Evolutionary conservation across 2,113 vertebrate species (phyloP).

Genomic region (Uria lomvia): DNA sequence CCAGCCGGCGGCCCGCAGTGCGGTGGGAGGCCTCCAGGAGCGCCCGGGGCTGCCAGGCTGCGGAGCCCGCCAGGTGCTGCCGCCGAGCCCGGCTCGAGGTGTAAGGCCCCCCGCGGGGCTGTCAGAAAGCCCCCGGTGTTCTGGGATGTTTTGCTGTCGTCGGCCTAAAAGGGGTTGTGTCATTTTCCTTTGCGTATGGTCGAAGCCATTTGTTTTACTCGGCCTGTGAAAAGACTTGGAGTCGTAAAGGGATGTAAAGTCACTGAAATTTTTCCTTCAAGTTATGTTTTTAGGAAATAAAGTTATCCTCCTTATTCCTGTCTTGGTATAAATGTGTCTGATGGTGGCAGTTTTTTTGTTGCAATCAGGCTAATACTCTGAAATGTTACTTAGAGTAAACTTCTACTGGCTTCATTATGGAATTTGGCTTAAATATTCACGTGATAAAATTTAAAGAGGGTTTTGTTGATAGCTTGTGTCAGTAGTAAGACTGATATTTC

Average conservation of each 20-base stretch:
- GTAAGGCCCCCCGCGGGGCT: too few relatives aligned
- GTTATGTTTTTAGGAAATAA: background rate
- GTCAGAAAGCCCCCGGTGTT: rapidly evolving
- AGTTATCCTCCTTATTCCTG: rapidly evolving
- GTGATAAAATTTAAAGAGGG: background rate
- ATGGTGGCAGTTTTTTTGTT: background rate
- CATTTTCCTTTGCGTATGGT: rapidly evolving
- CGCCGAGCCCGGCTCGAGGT: rapidly evolving
- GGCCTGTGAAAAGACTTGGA: rapidly evolving
- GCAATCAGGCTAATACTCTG: rapidly evolving
- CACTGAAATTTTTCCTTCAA: background rate
- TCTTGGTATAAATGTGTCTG: rapidly evolving
- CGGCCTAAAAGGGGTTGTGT: rapidly evolving
- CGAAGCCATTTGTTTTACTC: rapidly evolving
- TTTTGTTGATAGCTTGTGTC: background rate
- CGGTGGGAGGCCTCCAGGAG: too few relatives aligned
- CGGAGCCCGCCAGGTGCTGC: background rate
- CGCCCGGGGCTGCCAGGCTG: background rate
- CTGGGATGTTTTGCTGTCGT: rapidly evolving
- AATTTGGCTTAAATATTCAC: background rate
- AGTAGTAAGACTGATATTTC: background rate
- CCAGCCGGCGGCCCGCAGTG: rapidly evolving
- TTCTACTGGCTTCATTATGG: rapidly evolving
- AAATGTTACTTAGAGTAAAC: rapidly evolving
- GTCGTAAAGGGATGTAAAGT: rapidly evolving